These are phyloP conservation scores for Petrolisthes cinctipes DNA, from an alignment of 2,888 invertebrate genomes.

Conservation along the genomic window DNA sequence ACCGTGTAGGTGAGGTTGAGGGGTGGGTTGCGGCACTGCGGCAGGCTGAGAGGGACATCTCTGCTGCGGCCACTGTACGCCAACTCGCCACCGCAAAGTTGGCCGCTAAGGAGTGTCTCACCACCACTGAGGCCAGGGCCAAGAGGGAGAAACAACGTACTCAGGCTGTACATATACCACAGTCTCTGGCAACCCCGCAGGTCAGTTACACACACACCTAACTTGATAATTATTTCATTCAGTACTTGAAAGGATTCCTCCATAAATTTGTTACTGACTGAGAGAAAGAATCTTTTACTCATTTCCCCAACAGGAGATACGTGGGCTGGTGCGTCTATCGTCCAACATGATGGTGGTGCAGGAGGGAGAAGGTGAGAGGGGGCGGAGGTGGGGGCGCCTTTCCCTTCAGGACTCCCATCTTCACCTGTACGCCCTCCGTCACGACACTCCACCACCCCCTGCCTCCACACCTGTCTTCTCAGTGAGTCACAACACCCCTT, in stretches of 20 bases:
- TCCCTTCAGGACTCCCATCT: conserved; percentile 42
- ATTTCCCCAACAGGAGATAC: conserved; percentile 24
- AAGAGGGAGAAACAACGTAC: conserved; percentile 31
- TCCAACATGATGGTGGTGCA: conserved; percentile 44
- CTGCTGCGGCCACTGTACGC: conserved; percentile 35
- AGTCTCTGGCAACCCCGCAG: conserved; percentile 14
- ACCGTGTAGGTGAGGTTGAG: conserved; percentile 45
- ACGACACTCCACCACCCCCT: conserved; percentile 28
- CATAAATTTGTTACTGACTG: no score
- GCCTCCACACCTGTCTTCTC: conserved; percentile 37
- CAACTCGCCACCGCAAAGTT: conserved; percentile 47
- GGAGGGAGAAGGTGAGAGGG: conserved; percentile 11
- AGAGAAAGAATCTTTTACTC: not conserved
- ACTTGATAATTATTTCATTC: not conserved
- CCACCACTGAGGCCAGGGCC: conserved; percentile 16
- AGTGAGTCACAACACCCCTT: not conserved
- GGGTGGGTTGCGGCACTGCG: conserved; percentile 38
- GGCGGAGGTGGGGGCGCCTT: conserved; percentile 38
- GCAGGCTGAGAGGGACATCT: conserved; percentile 34
- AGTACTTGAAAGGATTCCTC: not conserved
- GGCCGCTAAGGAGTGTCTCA: conserved; percentile 32
- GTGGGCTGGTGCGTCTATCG: conserved; percentile 42
- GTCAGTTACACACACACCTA: not conserved
- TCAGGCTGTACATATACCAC: not conserved
- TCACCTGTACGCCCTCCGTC: conserved; percentile 37